Evolutionary conservation across 2,888 invertebrate species (phyloP).

Genomic region (Bibio marci): DNA sequence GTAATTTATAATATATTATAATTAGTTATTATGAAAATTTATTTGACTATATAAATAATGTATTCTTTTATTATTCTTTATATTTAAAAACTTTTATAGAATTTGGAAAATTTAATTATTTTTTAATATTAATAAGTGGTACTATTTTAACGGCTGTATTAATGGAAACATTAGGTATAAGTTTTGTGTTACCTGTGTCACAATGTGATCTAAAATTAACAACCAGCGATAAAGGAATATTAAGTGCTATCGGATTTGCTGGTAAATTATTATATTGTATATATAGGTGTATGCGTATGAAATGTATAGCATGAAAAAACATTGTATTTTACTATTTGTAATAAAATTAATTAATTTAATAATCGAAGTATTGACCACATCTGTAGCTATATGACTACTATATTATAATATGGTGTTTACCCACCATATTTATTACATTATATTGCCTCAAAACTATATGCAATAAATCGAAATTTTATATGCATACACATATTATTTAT

Average conservation of each 20-base stretch:
- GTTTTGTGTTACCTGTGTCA: slow-evolving; percentile 35
- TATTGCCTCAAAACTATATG: too few relatives aligned
- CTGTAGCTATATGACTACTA: too few relatives aligned
- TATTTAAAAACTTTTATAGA: slow-evolving; percentile 19
- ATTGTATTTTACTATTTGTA: too few relatives aligned
- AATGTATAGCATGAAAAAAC: too few relatives aligned
- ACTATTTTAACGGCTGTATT: slow-evolving; percentile 32
- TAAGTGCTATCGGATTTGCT: slow-evolving; percentile 26
- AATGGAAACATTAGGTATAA: slow-evolving; percentile 30
- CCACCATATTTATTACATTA: too few relatives aligned
- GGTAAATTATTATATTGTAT: slow-evolving; percentile 14
- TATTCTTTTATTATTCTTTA: background rate
- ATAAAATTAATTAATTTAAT: background rate
- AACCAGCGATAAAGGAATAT: slow-evolving; percentile 25
- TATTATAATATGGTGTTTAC: too few relatives aligned
- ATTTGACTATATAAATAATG: background rate
- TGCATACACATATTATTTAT: too few relatives aligned
- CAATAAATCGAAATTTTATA: too few relatives aligned
- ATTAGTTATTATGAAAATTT: background rate
- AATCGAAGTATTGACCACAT: too few relatives aligned
- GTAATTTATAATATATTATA: background rate
- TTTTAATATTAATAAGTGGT: slow-evolving; percentile 31
- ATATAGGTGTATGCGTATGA: too few relatives aligned
- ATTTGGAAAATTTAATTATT: slow-evolving; percentile 34
- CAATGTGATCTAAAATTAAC: slow-evolving; percentile 27